Conservation (phyloP, 2,888 invertebrate species). For the Serripes groenlandicus region DNA sequence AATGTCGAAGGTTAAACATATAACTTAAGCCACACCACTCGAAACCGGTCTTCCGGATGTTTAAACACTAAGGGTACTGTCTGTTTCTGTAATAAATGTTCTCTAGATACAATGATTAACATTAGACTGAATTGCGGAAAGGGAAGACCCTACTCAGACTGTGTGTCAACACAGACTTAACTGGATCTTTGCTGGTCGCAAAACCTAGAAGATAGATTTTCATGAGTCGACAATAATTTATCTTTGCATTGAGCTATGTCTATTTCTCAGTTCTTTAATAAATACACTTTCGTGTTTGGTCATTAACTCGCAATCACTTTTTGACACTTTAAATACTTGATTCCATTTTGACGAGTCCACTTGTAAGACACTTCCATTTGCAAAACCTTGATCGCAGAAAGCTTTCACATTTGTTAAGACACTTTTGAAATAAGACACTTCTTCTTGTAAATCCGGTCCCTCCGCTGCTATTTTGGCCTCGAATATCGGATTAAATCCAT, state of each 20-base stretch:
- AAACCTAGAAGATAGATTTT: too few relatives aligned
- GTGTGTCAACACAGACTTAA: too few relatives aligned
- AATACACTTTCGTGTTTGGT: slow-evolving; percentile 33
- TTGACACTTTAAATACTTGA: slow-evolving; percentile 15
- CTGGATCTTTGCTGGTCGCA: too few relatives aligned
- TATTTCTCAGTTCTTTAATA: slow-evolving; percentile 23
- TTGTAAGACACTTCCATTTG: not conserved
- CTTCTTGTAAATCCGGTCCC: slow-evolving; percentile 31
- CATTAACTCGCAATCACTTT: slow-evolving; percentile 49
- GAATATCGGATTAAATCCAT: slow-evolving; percentile 37
- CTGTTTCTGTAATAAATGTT: too few relatives aligned
- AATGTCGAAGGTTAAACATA: too few relatives aligned
- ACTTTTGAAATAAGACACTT: slow-evolving; percentile 40
- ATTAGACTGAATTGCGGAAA: too few relatives aligned
- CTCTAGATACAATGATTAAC: too few relatives aligned
- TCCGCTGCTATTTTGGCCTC: slow-evolving; percentile 26
- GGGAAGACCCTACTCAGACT: too few relatives aligned
- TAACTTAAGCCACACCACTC: too few relatives aligned
- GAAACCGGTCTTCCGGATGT: too few relatives aligned
- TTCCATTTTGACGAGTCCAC: slow-evolving; percentile 39
- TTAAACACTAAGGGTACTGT: too few relatives aligned
- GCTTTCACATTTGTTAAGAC: slow-evolving; percentile 13
- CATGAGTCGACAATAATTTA: too few relatives aligned
- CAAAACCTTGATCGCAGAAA: slow-evolving; percentile 24
- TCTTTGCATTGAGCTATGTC: slow-evolving; percentile 11